Conservation (phyloP, 2,797 vertebrate genomes). For the Xenentodon cancila region DNA sequence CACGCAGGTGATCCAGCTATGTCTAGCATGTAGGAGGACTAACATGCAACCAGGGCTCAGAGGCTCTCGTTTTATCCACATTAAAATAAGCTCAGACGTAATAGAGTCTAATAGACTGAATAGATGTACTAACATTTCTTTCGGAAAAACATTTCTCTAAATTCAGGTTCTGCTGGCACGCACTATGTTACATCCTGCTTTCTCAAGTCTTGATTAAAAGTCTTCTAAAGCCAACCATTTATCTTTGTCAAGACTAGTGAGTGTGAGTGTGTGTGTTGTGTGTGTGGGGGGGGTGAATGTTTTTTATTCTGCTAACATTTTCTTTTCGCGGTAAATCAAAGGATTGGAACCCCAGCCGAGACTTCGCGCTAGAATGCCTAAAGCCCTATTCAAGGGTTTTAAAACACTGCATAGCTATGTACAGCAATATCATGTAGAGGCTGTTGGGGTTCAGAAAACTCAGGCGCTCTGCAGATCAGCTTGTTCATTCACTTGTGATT, state of each 20-base stretch:
- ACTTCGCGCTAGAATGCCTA: slow-evolving; percentile 43
- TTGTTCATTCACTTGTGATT: slow-evolving; percentile 58
- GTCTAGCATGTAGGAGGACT: slow-evolving; percentile 10
- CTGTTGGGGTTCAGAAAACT: slow-evolving; percentile 43
- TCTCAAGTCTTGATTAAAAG: slow-evolving; percentile 61
- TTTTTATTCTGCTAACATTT: slow-evolving; percentile 57
- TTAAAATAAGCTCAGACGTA: slow-evolving; percentile 37
- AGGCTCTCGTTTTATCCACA: slow-evolving; percentile 19
- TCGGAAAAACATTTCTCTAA: not conserved
- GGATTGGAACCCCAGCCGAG: slow-evolving; percentile 47
- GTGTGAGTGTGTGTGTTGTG: slow-evolving; percentile 11
- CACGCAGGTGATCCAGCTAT: slow-evolving; percentile 42
- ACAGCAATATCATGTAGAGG: slow-evolving; percentile 55
- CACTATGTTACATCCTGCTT: slow-evolving; percentile 26
- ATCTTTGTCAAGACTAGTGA: slow-evolving; percentile 51
- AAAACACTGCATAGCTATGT: slow-evolving; percentile 49
- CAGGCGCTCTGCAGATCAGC: slow-evolving; percentile 61
- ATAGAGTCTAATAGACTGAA: slow-evolving; percentile 2
- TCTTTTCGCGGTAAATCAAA: slow-evolving; percentile 59
- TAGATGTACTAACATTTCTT: slow-evolving; percentile 8
- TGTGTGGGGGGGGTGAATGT: slow-evolving; percentile 37
- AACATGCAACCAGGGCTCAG: not conserved
- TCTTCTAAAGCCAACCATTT: slow-evolving; percentile 53
- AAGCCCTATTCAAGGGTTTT: slow-evolving; percentile 32
- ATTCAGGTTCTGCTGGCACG: slow-evolving; percentile 56